Evolutionary conservation across 2,797 vertebrate species (phyloP), one percentile per base, ranked within the genome.

Genomic region (Geotrypetes seraphini): DNA sequence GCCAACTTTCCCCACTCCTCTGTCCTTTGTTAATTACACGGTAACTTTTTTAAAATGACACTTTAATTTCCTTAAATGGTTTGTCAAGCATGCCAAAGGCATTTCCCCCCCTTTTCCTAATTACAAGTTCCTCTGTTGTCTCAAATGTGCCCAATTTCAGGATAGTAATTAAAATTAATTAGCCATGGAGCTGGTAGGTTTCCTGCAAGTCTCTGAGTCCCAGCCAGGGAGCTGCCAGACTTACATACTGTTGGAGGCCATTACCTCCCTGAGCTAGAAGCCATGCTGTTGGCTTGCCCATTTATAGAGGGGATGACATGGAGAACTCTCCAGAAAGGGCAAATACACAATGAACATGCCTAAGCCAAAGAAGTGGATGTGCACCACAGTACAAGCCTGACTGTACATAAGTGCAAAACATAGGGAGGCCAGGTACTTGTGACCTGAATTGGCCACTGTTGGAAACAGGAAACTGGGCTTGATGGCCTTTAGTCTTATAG

Each of bases 101-200:
- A 22, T 9, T 29, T 4, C 12, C 18, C 17, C 10, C 14, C 33
- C 23, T 24, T 3, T 17, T 20, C 28, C 37, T 39, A 21, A 41
- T 47, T 36, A 40, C 21, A 16, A 47, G 28, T 32, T 7, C 11
- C 17, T 31, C 40, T 48, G 45, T 25, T 2, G 11, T 13, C 31
- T 19, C 39, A 29, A 50, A 38, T 1, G 5, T 21, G 39, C 39
- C 38, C 35, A 35, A 26, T 56, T 53, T 51, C 49, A 34, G 39
- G 36, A 7, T 16, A 6, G 37, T 27, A 36, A 67, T 61, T 57
- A 57, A 43, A 59, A 49, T 54, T 53, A 54, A 54, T 61, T 45
- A 56, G 27, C 39, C 20, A 16, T 2, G 15, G 41, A 37, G 25
- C 16, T 18, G 31, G 22, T 45, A n/a, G 17, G 36, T 10, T 7